Evolutionary conservation across 2,888 invertebrate species (phyloP), one percentile per base, ranked within the genome.

Genomic region (Athrips mouffetella): DNA sequence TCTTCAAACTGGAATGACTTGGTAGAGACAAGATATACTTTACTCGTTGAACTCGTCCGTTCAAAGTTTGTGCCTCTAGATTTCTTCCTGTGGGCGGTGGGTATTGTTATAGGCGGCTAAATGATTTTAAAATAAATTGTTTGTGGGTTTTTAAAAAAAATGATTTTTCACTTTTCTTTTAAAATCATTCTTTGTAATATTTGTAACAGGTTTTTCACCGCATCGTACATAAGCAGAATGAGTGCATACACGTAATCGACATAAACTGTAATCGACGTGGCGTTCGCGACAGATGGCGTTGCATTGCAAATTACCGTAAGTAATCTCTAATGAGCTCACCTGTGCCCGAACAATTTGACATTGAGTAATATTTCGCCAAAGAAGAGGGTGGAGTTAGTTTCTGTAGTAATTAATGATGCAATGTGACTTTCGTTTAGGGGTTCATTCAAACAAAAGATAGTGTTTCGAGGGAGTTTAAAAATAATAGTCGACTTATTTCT

Each of bases 311-410:
- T 80, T 70, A 75, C 68, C 81, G 80, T 76, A 68, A 67, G 70
- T 82, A 83, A 85, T 84, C 79, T 73, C 54, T 83, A 83, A 83
- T 80, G 70, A 76, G 73, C 76, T 84, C 84, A 86, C 86, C 86
- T 87, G 85, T 71, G 60, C 52, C 47, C 41, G 29, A 8, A 25
- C 48, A 45, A 35, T 57, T 58, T 60, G 65, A 73, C 72, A 54
- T 62, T 72, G 67, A 71, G 55, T 68, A 59, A 67, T 70, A 57
- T 29, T 55, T 45, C 35, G 45, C 20, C 21, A 20, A 45, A 46
- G 30, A 11, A 7, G 20, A 29, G 39, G 47, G 39, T 39, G 42
- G 37, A 23, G 25, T 47, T 27, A 35, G 41, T 39, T 46, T 40
- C 15, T n/a, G 15, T 13, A 30, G 30, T 37, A 48, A 47, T 51